phyloP scores from a whole-genome alignment of 1,140 invertebrate genomes.

The Trinorchestia longiramus region DNA sequence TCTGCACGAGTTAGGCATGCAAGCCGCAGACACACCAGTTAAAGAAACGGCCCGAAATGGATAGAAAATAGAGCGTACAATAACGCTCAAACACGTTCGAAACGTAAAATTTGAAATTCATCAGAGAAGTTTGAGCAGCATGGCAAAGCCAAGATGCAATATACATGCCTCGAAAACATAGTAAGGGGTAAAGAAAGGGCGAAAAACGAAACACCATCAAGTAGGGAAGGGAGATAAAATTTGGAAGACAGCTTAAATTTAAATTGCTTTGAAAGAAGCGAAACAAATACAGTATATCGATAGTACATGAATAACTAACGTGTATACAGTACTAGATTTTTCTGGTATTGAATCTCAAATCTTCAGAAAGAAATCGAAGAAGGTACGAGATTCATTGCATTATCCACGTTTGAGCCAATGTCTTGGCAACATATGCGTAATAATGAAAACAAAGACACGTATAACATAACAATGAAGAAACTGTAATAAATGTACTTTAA shows the following conservation, averaged over 20 bases:
- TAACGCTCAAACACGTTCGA: background rate
- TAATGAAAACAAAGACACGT: too few relatives aligned
- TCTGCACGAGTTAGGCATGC: constrained; percentile 54
- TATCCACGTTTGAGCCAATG: background rate
- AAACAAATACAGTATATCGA: background rate
- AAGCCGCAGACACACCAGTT: constrained; percentile 21
- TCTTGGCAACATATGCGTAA: background rate
- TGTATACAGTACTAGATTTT: background rate
- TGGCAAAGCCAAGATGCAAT: background rate
- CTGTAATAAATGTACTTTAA: too few relatives aligned
- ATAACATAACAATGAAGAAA: background rate
- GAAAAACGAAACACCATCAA: background rate
- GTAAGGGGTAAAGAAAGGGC: background rate
- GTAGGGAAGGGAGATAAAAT: background rate
- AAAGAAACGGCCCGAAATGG: background rate
- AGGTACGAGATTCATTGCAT: background rate
- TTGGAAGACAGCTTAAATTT: background rate
- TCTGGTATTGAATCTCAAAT: background rate
- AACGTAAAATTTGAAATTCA: background rate
- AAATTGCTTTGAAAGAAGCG: background rate
- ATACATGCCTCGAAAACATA: background rate
- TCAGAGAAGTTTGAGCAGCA: background rate
- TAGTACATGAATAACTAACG: background rate
- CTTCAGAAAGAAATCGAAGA: background rate
- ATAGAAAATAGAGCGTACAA: background rate